Percentiles rank a stretch among this genome's conserved stretches.
phyloP scores from a whole-genome alignment of 1,140 invertebrate species.

The Oreohelix idahoensis region DNA sequence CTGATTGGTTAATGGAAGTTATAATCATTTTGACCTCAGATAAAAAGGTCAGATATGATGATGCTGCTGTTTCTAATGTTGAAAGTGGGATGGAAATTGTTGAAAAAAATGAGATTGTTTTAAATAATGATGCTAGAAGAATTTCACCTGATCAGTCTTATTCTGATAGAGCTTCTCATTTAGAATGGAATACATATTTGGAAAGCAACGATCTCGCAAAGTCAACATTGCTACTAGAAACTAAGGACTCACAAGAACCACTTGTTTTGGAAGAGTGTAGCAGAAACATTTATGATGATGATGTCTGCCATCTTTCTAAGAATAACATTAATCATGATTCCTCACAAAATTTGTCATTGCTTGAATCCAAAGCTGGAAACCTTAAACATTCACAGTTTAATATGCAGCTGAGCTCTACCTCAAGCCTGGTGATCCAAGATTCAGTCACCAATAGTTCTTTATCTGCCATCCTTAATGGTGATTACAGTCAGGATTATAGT shows the following conservation, averaged over 20 bases:
- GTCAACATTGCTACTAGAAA: neutral
- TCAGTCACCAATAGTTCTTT: neutral
- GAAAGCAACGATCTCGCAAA: neutral
- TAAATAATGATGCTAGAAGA: neutral
- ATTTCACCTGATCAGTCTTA: neutral
- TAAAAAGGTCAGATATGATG: conserved; percentile 24
- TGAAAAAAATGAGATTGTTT: neutral
- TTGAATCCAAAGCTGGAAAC: neutral
- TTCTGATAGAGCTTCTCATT: neutral
- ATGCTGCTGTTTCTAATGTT: neutral
- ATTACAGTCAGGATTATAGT: neutral
- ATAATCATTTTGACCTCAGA: conserved; percentile 53
- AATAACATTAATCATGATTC: neutral
- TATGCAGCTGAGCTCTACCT: neutral
- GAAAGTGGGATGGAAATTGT: neutral
- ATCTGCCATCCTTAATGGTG: neutral
- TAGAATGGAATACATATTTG: neutral
- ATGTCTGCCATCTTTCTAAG: neutral
- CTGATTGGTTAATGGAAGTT: conserved; percentile 56
- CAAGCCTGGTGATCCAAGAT: neutral
- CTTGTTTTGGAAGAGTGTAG: neutral
- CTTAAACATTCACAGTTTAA: neutral
- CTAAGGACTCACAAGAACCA: neutral
- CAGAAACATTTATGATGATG: no score
- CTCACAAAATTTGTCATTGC: neutral